Evolutionary conservation across 1,140 invertebrate species (phyloP).

Genomic region (Leguminivora glycinivorella): DNA sequence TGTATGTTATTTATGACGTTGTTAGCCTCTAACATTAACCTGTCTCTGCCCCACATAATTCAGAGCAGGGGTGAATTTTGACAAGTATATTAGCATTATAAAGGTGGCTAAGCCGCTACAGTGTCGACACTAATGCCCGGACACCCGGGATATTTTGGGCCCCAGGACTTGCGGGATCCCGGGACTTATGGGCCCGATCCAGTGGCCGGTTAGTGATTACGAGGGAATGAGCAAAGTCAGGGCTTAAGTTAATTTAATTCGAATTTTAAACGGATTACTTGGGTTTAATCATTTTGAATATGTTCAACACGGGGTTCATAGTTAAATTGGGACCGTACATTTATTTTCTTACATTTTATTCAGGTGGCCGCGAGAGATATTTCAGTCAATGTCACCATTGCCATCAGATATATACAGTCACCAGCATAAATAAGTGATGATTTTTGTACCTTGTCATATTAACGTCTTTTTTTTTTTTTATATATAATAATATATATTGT

Average conservation of each 20-base stretch:
- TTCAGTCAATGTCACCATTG: too few species aligned
- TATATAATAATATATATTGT: too few species aligned
- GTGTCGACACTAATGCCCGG: constrained; percentile 17
- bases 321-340: too few species aligned
- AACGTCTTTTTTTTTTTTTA: too few species aligned
- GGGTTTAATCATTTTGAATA: background rate
- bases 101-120: constrained; percentile 25
- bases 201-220: constrained; percentile 8
- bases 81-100: constrained; percentile 25
- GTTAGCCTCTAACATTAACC: background rate
- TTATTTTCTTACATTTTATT: too few species aligned
- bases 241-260: background rate
- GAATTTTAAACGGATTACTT: too few species aligned
- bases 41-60: background rate
- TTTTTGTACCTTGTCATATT: too few species aligned
- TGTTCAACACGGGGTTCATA: too few species aligned
- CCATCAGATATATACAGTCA: too few species aligned
- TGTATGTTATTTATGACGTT: too few species aligned
- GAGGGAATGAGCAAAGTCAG: background rate
- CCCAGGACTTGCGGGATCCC: background rate
- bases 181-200: constrained; percentile 10
- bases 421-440: too few species aligned
- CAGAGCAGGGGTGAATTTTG: background rate
- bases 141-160: background rate
- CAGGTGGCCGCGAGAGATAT: too few species aligned